A percentile compares a stretch with the other conserved stretches of the same genome.
phyloP scores from a whole-genome alignment of 2,888 invertebrate genomes.

The Trichacis sp. region DNA sequence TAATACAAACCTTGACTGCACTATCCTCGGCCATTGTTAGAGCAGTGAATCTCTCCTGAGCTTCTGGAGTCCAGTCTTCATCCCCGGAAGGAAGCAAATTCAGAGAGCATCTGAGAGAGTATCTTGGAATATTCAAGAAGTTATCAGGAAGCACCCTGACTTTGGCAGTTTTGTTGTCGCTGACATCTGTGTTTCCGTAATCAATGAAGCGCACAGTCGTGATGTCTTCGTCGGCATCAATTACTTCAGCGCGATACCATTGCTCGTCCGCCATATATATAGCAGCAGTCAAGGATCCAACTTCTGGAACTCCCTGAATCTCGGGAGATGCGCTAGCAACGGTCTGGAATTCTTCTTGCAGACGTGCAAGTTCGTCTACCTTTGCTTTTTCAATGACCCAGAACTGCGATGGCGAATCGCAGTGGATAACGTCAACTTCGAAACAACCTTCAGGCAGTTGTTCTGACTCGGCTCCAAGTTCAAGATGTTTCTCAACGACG shows the following conservation, averaged over 20 bases:
- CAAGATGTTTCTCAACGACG: constrained; percentile 12
- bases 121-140: constrained; percentile 72
- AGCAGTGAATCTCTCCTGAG: constrained; percentile 73
- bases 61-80: constrained; percentile 72
- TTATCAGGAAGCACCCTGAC: constrained; percentile 76
- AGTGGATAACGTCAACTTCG: constrained; percentile 76
- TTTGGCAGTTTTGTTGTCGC: constrained; percentile 74
- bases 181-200: constrained; percentile 83
- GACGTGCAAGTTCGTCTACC: constrained; percentile 71
- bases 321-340: constrained; percentile 70
- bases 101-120: constrained; percentile 76
- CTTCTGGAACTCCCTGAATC: constrained; percentile 71
- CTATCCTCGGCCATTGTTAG: constrained; percentile 48
- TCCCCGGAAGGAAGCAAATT: constrained; percentile 79
- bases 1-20: no score
- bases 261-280: constrained; percentile 85
- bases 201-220: constrained; percentile 84
- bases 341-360: constrained; percentile 73
- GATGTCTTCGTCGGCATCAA: constrained; percentile 82
- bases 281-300: constrained; percentile 79
- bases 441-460: constrained; percentile 43
- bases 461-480: constrained; percentile 46
- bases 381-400: constrained; percentile 78
- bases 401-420: constrained; percentile 82
- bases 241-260: constrained; percentile 93